Evolutionary conservation across 2,888 invertebrate genomes (phyloP).

Genomic region (Phania funesta): DNA sequence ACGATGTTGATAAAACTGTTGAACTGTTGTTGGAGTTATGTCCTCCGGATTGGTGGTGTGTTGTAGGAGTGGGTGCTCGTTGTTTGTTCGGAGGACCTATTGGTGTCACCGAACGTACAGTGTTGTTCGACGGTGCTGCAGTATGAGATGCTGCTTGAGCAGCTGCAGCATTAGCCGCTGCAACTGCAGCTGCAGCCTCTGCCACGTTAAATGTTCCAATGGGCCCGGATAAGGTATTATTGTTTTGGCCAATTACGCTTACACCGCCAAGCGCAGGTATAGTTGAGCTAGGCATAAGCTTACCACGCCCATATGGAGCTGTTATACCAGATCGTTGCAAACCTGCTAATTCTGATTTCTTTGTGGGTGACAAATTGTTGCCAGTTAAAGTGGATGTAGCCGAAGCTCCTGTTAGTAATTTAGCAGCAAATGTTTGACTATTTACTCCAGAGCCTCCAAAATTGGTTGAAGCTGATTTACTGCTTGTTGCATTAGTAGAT

Average conservation of each 20-base stretch:
- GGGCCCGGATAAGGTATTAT: constrained; percentile 77
- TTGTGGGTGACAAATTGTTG: constrained; percentile 70
- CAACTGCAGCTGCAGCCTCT: constrained; percentile 76
- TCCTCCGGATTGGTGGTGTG: constrained; percentile 43
- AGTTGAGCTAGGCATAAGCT: constrained; percentile 71
- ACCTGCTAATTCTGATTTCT: constrained; percentile 73
- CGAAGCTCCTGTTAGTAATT: constrained; percentile 80
- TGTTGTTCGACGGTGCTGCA: constrained; percentile 72
- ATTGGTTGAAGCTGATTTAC: constrained; percentile 10
- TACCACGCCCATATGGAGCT: constrained; percentile 76
- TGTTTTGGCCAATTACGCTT: constrained; percentile 72
- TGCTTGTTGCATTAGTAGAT: constrained; percentile 81
- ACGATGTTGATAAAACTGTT: constrained; percentile 28
- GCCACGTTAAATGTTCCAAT: constrained; percentile 80
- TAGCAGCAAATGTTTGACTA: constrained; percentile 80
- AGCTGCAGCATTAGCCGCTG: constrained; percentile 75
- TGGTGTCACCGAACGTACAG: constrained; percentile 77
- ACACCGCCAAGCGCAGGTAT: constrained; percentile 71
- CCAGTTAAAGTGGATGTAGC: constrained; percentile 43
- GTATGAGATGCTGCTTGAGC: constrained; percentile 61
- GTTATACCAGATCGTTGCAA: constrained; percentile 73
- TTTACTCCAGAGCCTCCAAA: constrained; percentile 64
- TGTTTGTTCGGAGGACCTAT: constrained; percentile 76
- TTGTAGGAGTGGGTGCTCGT: constrained; percentile 45
- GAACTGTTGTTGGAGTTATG: constrained; percentile 28